These are phyloP conservation scores for Mastomys natalensis DNA, from an alignment of 2,113 vertebrate genomes.

Conservation along the genomic window DNA sequence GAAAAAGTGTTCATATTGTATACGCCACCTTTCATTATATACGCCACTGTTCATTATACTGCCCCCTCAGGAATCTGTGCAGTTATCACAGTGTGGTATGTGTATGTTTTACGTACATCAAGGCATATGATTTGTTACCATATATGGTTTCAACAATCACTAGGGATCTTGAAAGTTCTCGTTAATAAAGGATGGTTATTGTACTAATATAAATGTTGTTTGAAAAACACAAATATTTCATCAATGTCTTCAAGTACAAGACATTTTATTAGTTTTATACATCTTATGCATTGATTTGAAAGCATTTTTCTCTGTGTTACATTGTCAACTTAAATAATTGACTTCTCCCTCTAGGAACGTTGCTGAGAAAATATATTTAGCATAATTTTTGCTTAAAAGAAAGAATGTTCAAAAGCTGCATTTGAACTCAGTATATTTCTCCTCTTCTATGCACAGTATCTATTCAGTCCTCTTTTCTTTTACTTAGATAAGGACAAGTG, in stretches of 20 bases:
- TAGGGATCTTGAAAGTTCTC: neutral
- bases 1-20: neutral
- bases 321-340: neutral
- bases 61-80: neutral
- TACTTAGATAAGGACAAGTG: too few relatives aligned
- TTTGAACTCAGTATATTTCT: neutral
- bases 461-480: too few relatives aligned
- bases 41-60: neutral
- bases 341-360: neutral
- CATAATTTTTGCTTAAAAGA: neutral
- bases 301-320: neutral
- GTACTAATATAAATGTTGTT: neutral
- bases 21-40: neutral
- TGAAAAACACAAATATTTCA: neutral
- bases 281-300: neutral
- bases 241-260: neutral
- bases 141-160: neutral
- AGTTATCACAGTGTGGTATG: neutral
- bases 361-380: neutral
- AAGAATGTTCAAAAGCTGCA: neutral
- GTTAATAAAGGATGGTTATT: neutral
- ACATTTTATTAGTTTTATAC: neutral
- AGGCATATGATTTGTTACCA: neutral
- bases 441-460: neutral
- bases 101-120: neutral